phyloP scores from a whole-genome alignment of 2,888 invertebrate species.

The Mesochorus sp. region DNA sequence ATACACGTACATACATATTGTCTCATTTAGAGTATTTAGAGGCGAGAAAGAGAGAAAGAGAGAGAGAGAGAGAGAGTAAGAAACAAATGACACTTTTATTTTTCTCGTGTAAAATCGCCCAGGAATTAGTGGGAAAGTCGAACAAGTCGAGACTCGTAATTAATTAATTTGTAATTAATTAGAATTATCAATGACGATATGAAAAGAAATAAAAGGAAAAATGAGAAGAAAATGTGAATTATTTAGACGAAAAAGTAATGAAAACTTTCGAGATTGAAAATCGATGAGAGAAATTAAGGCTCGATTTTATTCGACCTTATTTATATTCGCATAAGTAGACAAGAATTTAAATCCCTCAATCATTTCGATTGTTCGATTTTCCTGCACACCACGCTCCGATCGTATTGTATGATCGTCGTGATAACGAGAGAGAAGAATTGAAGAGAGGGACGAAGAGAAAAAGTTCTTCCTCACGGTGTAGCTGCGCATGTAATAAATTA shows the following conservation, averaged over 20 bases:
- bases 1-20: no score
- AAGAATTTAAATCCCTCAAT: conserved; percentile 58
- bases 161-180: no score
- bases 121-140: conserved; percentile 48
- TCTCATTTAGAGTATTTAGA: conserved; percentile 5
- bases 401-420: conserved; percentile 40
- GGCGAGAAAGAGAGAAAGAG: not conserved
- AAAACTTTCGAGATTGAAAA: not conserved
- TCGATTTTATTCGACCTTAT: conserved; percentile 35
- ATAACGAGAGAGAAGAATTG: not conserved
- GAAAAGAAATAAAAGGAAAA: not conserved
- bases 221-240: conserved; percentile 1
- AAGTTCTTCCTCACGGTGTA: conserved; percentile 40
- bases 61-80: not conserved
- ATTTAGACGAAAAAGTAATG: not conserved
- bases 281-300: not conserved
- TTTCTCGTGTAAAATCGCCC: conserved; percentile 47
- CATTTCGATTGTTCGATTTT: conserved; percentile 54
- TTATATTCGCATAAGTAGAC: conserved; percentile 60
- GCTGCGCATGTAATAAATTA: conserved; percentile 8
- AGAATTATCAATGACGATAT: conserved; percentile 3
- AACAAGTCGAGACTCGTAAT: conserved; percentile 19
- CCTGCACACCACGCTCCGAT: conserved; percentile 34
- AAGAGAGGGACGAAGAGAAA: not conserved
- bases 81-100: conserved; percentile 34